Conservation (phyloP, 2,113 vertebrate genomes). For the Lipophrys pholis region DNA sequence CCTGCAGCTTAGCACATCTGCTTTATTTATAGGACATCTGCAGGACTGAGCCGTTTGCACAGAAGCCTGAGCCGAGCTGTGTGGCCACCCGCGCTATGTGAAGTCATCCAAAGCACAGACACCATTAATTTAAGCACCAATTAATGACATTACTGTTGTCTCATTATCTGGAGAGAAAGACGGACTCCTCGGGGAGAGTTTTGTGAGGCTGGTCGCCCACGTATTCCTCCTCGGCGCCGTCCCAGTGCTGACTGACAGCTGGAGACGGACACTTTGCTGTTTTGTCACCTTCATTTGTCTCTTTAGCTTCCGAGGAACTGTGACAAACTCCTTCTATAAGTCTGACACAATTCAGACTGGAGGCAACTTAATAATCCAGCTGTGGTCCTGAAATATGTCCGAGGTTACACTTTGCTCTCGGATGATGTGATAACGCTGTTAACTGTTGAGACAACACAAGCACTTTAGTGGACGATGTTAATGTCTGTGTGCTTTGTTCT, state of each 20-base stretch:
- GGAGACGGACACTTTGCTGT: too few relatives aligned
- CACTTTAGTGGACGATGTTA: too few relatives aligned
- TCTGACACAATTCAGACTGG: conserved; percentile 11
- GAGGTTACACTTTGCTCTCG: too few relatives aligned
- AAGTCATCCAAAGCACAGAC: conserved; percentile 30
- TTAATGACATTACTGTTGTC: conserved; percentile 25
- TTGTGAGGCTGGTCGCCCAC: conserved; percentile 11
- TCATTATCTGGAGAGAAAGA: conserved; percentile 18
- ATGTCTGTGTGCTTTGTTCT: too few relatives aligned
- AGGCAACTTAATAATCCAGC: too few relatives aligned
- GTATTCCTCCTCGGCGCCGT: conserved; percentile 8
- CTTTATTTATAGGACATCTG: conserved; percentile 1
- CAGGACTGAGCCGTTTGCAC: conserved; percentile 14
- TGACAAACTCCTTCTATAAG: conserved; percentile 24
- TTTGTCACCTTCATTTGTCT: conserved; percentile 52
- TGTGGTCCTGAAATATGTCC: too few relatives aligned
- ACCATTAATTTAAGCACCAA: conserved; percentile 27
- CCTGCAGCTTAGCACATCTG: not conserved
- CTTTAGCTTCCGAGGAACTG: conserved; percentile 21
- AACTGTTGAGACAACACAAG: too few relatives aligned
- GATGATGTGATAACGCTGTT: too few relatives aligned
- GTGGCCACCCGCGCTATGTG: conserved; percentile 2
- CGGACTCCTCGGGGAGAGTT: too few relatives aligned
- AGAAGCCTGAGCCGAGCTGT: too few relatives aligned
- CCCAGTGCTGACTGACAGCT: conserved; percentile 49